phyloP scores from a whole-genome alignment of 1,140 invertebrate species.

The Atta colombica region DNA sequence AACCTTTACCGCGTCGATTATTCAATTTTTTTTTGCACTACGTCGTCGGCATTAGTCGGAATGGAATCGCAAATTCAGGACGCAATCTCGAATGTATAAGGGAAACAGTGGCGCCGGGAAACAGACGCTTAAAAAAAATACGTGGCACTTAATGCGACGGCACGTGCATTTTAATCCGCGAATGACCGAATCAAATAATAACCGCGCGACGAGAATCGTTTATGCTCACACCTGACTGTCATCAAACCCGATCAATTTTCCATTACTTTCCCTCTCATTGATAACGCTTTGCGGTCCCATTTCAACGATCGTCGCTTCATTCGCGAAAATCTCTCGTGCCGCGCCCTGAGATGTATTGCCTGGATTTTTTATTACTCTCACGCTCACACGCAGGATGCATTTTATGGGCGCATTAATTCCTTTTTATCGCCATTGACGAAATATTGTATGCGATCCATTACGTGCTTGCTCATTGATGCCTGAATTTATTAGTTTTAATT shows the following conservation, averaged over 20 bases:
- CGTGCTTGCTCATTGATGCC: neutral
- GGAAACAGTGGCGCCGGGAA: neutral
- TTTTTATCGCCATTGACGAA: slow-evolving; percentile 9
- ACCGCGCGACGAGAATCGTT: neutral
- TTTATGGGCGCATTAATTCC: slow-evolving; percentile 31
- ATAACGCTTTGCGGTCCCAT: slow-evolving; percentile 41
- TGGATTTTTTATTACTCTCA: slow-evolving; percentile 27
- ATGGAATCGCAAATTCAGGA: neutral
- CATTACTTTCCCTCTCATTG: slow-evolving; percentile 60
- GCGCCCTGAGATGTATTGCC: slow-evolving; percentile 10
- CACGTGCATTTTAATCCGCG: slow-evolving; percentile 34
- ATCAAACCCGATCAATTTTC: slow-evolving; percentile 57
- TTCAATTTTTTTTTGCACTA: slow-evolving; percentile 1
- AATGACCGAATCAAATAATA: slow-evolving; percentile 46
- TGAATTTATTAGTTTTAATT: neutral
- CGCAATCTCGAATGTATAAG: neutral
- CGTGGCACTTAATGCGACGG: slow-evolving; percentile 13
- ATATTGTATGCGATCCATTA: neutral
- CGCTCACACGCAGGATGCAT: neutral
- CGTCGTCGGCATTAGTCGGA: neutral
- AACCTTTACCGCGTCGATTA: slow-evolving; percentile 17
- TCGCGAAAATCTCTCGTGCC: slow-evolving; percentile 21
- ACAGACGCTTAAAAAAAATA: slow-evolving; percentile 14
- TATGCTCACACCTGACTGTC: slow-evolving; percentile 50
- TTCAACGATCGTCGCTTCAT: slow-evolving; percentile 30